Evolutionary conservation across 1,140 invertebrate genomes (phyloP).

Genomic region (Sogatella furcifera): DNA sequence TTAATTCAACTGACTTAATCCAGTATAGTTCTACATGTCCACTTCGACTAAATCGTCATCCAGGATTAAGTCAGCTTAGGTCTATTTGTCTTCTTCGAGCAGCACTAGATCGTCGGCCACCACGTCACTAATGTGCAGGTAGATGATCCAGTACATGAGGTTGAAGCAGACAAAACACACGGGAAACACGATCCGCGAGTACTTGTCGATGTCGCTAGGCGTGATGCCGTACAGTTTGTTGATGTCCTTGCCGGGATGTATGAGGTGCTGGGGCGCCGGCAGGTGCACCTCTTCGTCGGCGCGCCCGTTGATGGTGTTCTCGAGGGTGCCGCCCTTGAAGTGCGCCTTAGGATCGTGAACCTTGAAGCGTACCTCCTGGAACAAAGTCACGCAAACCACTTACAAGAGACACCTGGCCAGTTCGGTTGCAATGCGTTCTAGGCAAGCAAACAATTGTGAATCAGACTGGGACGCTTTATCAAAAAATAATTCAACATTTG

Average conservation of each 20-base stretch:
- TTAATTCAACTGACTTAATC: too few relatives aligned
- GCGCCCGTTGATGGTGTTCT: slow-evolving; percentile 80
- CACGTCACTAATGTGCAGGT: slow-evolving; percentile 89
- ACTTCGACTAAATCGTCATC: too few relatives aligned
- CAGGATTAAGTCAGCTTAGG: neutral
- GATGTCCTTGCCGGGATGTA: slow-evolving; percentile 62
- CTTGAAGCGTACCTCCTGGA: slow-evolving; percentile 90
- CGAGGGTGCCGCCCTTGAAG: slow-evolving; percentile 78
- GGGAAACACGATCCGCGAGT: slow-evolving; percentile 89
- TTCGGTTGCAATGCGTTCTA: too few relatives aligned
- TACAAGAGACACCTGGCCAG: slow-evolving; percentile 43
- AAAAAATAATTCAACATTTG: too few relatives aligned
- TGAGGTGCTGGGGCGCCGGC: slow-evolving; percentile 58
- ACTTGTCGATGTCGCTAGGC: slow-evolving; percentile 93
- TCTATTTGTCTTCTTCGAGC: slow-evolving; percentile 66
- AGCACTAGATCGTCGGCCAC: slow-evolving; percentile 84
- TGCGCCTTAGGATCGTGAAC: slow-evolving; percentile 86
- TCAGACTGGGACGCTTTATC: too few relatives aligned
- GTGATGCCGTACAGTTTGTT: slow-evolving; percentile 62
- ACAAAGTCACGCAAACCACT: slow-evolving; percentile 52
- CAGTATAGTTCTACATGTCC: too few relatives aligned
- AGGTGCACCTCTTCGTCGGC: slow-evolving; percentile 50
- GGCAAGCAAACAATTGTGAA: neutral
- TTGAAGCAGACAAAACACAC: slow-evolving; percentile 97
- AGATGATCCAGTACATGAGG: slow-evolving; percentile 97